These are phyloP conservation scores for Orientallactaga bullata DNA, from an alignment of 2,113 vertebrate species.

Conservation along the genomic window DNA sequence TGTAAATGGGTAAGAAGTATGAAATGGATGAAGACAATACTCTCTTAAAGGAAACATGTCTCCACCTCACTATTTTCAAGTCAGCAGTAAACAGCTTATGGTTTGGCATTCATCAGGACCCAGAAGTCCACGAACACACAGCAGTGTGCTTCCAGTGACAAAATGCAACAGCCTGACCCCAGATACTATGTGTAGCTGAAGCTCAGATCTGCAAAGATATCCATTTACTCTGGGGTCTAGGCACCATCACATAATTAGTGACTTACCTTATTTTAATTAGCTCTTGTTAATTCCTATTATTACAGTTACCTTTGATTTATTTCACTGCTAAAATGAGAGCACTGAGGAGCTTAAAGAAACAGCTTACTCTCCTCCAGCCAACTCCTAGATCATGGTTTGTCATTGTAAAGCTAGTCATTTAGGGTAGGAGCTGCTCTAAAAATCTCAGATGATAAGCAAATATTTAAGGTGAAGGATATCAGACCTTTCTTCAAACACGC, in stretches of 20 bases:
- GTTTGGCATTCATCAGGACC: neutral
- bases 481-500: neutral
- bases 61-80: neutral
- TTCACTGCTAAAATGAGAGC: slow-evolving; percentile 61
- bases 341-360: slow-evolving; percentile 43
- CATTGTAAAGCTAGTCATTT: slow-evolving; percentile 47
- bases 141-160: neutral
- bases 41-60: neutral
- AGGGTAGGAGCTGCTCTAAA: neutral
- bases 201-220: slow-evolving; percentile 28
- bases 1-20: neutral
- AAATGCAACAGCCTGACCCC: neutral
- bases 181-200: neutral
- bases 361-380: slow-evolving; percentile 27
- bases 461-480: slow-evolving; percentile 5
- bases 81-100: neutral
- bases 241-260: neutral
- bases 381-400: neutral
- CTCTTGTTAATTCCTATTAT: slow-evolving; percentile 73
- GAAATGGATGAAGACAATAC: neutral
- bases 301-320: slow-evolving; percentile 74
- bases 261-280: slow-evolving; percentile 72
- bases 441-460: slow-evolving; percentile 9
- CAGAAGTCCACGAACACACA: neutral
- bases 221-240: slow-evolving; percentile 48